These are phyloP conservation scores for Engystomops pustulosus DNA, from an alignment of 2,113 vertebrate genomes.

Conservation along the genomic window DNA sequence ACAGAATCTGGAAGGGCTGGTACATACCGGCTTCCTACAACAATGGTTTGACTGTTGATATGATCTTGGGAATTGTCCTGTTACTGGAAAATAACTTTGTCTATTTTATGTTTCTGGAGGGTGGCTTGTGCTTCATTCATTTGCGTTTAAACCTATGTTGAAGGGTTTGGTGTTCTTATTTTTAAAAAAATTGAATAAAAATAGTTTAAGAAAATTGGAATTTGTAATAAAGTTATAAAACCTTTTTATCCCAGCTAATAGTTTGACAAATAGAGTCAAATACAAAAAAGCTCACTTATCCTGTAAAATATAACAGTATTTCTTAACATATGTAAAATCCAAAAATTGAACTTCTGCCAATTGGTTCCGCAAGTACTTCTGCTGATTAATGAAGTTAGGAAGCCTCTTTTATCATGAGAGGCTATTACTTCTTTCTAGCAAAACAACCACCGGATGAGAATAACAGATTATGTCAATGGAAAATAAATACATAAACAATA, in stretches of 20 bases:
- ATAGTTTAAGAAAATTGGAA: no score
- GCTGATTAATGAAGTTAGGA: slow-evolving; percentile 43
- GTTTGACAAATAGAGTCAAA: background rate
- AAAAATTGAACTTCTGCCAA: slow-evolving; percentile 34
- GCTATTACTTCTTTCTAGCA: slow-evolving; percentile 15
- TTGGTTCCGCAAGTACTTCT: slow-evolving; percentile 1
- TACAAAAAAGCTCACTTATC: background rate
- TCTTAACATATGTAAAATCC: background rate
- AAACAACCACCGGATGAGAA: slow-evolving; percentile 33
- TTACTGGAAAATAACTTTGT: no score
- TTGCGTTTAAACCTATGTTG: no score
- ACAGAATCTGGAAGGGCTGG: no score
- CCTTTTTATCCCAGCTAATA: background rate
- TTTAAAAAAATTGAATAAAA: no score
- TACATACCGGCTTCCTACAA: no score
- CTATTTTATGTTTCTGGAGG: no score
- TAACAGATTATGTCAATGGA: slow-evolving; percentile 52
- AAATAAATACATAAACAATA: slow-evolving; percentile 49
- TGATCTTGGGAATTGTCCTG: no score
- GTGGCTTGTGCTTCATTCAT: no score
- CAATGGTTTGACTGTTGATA: no score
- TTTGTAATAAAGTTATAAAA: no score
- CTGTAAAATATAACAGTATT: background rate
- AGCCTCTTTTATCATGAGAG: slow-evolving; percentile 40
- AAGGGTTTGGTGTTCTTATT: no score